Evolutionary conservation across 2,113 vertebrate genomes (phyloP).

Genomic region (Rhipidura dahli): DNA sequence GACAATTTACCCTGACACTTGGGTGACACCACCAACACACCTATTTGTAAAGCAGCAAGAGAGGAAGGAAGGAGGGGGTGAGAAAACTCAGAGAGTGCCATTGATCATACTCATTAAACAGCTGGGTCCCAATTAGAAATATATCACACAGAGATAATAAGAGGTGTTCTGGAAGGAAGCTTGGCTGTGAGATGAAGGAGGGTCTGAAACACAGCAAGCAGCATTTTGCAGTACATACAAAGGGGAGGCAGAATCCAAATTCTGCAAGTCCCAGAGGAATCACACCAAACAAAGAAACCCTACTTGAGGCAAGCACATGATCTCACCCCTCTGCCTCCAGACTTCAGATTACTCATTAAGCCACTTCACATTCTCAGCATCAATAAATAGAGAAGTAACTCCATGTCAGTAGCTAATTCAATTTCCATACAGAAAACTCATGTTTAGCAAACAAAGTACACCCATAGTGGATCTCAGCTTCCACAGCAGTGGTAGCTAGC

Average conservation of each 20-base stretch:
- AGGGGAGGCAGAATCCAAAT: neutral
- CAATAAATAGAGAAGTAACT: constrained; percentile 32
- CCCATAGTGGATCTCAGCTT: neutral
- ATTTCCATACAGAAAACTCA: neutral
- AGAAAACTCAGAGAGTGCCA: neutral
- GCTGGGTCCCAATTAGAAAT: neutral
- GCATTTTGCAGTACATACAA: neutral
- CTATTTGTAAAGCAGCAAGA: neutral
- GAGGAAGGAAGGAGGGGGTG: neutral
- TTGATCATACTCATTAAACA: neutral
- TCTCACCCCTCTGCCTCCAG: neutral
- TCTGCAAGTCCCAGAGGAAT: neutral
- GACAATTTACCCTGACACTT: neutral
- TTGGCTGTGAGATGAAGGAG: neutral
- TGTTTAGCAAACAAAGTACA: constrained; percentile 16
- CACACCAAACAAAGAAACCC: neutral
- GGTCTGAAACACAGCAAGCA: neutral
- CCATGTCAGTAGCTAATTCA: neutral
- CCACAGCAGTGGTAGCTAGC: neutral
- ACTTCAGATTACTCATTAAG: constrained; percentile 36
- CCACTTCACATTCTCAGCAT: neutral
- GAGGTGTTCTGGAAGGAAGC: neutral
- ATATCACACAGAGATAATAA: neutral
- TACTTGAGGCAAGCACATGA: neutral
- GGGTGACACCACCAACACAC: neutral